A percentile compares a stretch with the other conserved stretches of the same genome.
Evolutionary conservation across 2,113 vertebrate genomes (phyloP).

Genomic region (Oryzias javanicus): DNA sequence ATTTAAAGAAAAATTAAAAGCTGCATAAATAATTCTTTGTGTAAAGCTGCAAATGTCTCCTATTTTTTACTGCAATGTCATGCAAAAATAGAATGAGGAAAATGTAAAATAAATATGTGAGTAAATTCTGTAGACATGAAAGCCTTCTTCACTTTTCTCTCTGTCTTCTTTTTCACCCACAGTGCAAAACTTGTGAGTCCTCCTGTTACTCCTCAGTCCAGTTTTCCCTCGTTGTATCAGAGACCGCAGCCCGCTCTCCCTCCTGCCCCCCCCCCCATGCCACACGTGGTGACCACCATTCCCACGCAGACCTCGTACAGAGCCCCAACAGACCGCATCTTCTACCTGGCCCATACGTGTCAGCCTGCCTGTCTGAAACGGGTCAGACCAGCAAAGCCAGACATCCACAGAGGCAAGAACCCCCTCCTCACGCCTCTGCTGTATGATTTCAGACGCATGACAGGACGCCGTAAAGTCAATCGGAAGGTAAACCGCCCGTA

Average conservation of each 20-base stretch:
- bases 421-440: conserved; percentile 91
- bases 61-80: too few relatives aligned
- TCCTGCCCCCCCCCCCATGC: conserved; percentile 15
- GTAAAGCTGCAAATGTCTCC: too few relatives aligned
- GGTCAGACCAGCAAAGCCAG: conserved; percentile 72
- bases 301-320: conserved; percentile 87
- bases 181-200: conserved; percentile 21
- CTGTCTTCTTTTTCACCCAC: conserved; percentile 5
- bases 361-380: conserved; percentile 85
- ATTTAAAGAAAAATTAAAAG: too few relatives aligned
- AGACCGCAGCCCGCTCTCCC: conserved; percentile 16
- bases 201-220: neutral
- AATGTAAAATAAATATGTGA: neutral
- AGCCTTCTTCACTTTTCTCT: neutral
- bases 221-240: conserved; percentile 26
- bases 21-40: too few relatives aligned
- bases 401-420: conserved; percentile 87
- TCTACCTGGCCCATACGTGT: conserved; percentile 89
- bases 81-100: too few relatives aligned
- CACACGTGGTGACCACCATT: conserved; percentile 74
- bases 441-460: conserved; percentile 95
- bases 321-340: conserved; percentile 90
- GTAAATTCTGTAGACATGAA: too few relatives aligned
- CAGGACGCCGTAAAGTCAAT: conserved; percentile 88
- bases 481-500: conserved; percentile 78